These are phyloP conservation scores for Polymixis lichenea DNA, from an alignment of 2,888 invertebrate species.

Conservation along the genomic window DNA sequence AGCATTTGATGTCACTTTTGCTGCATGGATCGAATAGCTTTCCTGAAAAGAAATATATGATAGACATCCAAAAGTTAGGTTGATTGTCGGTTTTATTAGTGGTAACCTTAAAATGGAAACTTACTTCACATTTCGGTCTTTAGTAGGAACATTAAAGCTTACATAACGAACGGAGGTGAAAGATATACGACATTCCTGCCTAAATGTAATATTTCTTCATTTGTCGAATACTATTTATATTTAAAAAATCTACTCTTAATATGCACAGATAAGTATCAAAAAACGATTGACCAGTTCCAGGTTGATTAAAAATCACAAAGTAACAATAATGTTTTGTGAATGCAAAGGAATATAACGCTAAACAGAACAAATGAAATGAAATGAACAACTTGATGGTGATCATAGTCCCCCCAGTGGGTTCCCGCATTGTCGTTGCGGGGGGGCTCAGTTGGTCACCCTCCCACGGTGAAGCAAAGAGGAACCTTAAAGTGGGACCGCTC, in stretches of 20 bases:
- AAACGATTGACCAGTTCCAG: neutral
- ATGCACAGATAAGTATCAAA: neutral
- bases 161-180: neutral
- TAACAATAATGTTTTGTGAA: neutral
- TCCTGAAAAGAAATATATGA: slow-evolving; percentile 40
- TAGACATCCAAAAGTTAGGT: neutral
- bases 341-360: neutral
- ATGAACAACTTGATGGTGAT: neutral
- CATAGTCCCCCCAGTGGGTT: too few species aligned
- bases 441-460: too few species aligned
- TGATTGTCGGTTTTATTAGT: neutral
- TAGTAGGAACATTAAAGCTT: neutral
- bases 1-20: slow-evolving; percentile 78
- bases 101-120: neutral
- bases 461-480: too few species aligned
- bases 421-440: too few species aligned
- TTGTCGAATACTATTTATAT: neutral
- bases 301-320: neutral
- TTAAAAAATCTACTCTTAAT: neutral
- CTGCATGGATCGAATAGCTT: slow-evolving; percentile 74
- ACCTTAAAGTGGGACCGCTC: too few species aligned
- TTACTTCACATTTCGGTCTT: neutral
- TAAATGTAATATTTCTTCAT: neutral
- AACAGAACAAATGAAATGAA: neutral
- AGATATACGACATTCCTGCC: neutral